Base-by-base conservation (phyloP, 2,113 vertebrate species). In the Poeciliopsis prolifica region DNA sequence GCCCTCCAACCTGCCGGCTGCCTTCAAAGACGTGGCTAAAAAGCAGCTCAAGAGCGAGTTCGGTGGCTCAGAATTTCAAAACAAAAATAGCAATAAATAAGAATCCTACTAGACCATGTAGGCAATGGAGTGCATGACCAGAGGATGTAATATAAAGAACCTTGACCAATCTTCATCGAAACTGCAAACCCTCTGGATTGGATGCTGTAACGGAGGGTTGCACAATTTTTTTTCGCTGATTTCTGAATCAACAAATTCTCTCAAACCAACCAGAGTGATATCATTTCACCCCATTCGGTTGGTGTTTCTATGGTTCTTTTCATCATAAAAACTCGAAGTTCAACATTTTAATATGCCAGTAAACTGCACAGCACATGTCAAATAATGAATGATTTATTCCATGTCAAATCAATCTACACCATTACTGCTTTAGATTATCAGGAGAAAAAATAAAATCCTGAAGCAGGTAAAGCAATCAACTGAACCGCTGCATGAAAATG, bases 1-100 rank as follows among this genome's bases (percentile, higher is more conserved):
- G 75, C 77, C 63, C 76, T 87, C 69, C 89, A 85, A 83, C 89
- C 87, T 90, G 78, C 86, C 76, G 82, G 78, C 84, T 85, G 87
- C 82, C 89, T 94, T 93, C 88, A 92, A 92, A 93, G 91, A 80
- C 67, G 82, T 62, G 72, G 84, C 86, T 92, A 84, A 85, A 92
- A 93, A 91, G 85, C 78, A 90, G 85, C 83, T 77, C 74, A 61
- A 86, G 86, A 84, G 77, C 78, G 76, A 92, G 89, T 87, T 91
- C 86, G 85, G 77, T 73, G 72, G 79, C 88, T 88, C 84, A 72
- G 88, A 88, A 87, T 91, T 88, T 90, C 87, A 89, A 93, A 92
- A 94, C 80, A 90, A 91, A 90, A 82, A 76, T 26, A 87, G 77
- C 4, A 22, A 71, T 86, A 74, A 85, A 82, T 78, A 87, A 73